These are phyloP conservation scores for Drosophila rellima DNA, from an alignment of 2,888 invertebrate species.

Conservation along the genomic window DNA sequence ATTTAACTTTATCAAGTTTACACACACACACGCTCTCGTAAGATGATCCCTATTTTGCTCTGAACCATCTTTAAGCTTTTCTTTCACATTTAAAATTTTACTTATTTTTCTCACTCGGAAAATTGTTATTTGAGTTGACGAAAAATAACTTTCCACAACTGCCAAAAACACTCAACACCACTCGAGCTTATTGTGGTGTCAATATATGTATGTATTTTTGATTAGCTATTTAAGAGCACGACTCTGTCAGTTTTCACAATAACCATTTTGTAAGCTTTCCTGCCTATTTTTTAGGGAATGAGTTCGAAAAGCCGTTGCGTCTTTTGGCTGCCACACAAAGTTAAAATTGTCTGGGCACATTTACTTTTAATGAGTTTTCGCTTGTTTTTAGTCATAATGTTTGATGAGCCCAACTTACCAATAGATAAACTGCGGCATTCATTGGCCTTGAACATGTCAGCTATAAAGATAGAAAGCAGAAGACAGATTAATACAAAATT, in stretches of 20 bases:
- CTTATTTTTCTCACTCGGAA: constrained; percentile 26
- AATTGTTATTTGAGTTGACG: constrained; percentile 31
- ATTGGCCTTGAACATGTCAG: constrained; percentile 67
- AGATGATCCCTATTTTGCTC: constrained; percentile 21
- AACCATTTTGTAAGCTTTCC: constrained; percentile 5
- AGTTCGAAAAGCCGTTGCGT: constrained; percentile 15
- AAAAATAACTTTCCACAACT: neutral
- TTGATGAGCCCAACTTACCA: constrained; percentile 63
- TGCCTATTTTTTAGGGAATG: neutral
- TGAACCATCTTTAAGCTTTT: constrained; percentile 15
- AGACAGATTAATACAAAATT: constrained; percentile 10
- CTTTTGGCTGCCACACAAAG: constrained; percentile 57
- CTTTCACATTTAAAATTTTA: constrained; percentile 39
- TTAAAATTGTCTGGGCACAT: constrained; percentile 60
- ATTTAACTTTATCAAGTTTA: constrained; percentile 54
- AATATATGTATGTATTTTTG: constrained; percentile 79
- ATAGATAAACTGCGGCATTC: constrained; percentile 52
- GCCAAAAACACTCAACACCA: neutral
- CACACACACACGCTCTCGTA: constrained; percentile 10
- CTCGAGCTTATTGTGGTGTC: constrained; percentile 40
- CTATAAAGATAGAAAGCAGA: constrained; percentile 52
- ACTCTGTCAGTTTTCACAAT: constrained; percentile 14
- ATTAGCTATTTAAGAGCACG: constrained; percentile 72
- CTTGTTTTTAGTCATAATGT: constrained; percentile 35
- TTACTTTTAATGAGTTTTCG: constrained; percentile 72